These are phyloP conservation scores for Neofelis nebulosa DNA, from an alignment of 2,113 vertebrate genomes.

Conservation along the genomic window DNA sequence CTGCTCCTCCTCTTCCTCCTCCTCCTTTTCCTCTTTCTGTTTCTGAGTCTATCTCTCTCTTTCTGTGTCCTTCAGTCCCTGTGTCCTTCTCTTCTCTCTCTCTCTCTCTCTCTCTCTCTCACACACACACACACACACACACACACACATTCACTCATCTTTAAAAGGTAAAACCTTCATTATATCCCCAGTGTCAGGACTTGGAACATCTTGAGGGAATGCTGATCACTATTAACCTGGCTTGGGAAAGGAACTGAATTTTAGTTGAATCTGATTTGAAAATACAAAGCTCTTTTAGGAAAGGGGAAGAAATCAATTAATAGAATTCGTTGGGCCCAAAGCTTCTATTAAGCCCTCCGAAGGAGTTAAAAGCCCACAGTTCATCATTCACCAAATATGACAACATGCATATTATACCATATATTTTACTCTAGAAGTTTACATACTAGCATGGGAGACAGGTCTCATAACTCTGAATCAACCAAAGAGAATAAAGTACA, in stretches of 20 bases:
- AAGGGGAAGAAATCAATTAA: neutral
- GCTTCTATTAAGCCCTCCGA: neutral
- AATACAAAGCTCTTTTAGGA: slow-evolving; percentile 15
- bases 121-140: neutral
- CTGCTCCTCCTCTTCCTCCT: neutral
- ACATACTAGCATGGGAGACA: neutral
- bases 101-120: neutral
- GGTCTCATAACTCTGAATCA: neutral
- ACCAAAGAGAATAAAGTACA: neutral
- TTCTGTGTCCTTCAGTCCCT: neutral
- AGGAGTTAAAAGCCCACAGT: neutral
- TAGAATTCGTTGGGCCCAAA: slow-evolving; percentile 17
- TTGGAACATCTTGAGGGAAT: neutral
- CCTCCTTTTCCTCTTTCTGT: too few relatives aligned
- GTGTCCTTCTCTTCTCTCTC: neutral
- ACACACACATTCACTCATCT: neutral
- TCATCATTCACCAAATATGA: neutral
- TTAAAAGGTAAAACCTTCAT: neutral
- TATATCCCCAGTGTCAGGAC: neutral
- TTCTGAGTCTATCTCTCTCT: neutral
- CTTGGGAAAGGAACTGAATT: slow-evolving; percentile 32
- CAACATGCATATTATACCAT: neutral
- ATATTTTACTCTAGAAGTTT: neutral
- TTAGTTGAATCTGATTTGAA: slow-evolving; percentile 28
- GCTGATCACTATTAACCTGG: neutral